phyloP scores from a whole-genome alignment of 2,888 invertebrate species.

The Pachliopta kotzebuea region DNA sequence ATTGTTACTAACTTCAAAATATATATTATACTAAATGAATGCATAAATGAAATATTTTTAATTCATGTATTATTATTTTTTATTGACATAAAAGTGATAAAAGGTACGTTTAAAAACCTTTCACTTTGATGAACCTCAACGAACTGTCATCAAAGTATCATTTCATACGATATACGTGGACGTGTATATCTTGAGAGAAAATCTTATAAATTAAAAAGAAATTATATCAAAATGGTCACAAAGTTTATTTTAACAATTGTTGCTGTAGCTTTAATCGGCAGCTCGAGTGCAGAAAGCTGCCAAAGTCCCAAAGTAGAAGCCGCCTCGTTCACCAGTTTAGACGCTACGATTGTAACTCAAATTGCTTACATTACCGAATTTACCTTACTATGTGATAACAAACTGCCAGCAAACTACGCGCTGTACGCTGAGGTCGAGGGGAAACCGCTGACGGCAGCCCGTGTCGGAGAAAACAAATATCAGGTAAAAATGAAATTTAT shows the following conservation, averaged over 20 bases:
- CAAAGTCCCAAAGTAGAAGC: conserved; percentile 85
- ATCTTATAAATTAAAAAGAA: conserved; percentile 29
- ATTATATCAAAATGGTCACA: conserved; percentile 69
- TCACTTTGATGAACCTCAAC: background rate
- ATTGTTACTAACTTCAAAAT: too few relatives aligned
- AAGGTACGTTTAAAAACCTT: conserved; percentile 12
- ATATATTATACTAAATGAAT: background rate
- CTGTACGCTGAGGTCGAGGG: conserved; percentile 95
- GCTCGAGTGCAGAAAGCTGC: conserved; percentile 57
- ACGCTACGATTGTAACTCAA: conserved; percentile 93
- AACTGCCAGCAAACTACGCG: conserved; percentile 82
- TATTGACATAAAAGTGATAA: conserved; percentile 18
- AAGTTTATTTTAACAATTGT: conserved; percentile 56
- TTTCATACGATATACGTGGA: conserved; percentile 34
- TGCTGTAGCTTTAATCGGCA: conserved; percentile 48
- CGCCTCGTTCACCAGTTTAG: conserved; percentile 93
- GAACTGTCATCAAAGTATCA: conserved; percentile 18
- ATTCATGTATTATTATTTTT: background rate
- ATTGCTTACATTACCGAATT: conserved; percentile 97
- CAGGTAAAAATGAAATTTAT: conserved; percentile 84
- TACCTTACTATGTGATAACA: conserved; percentile 88
- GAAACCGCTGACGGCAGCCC: conserved; percentile 90
- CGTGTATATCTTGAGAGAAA: conserved; percentile 43
- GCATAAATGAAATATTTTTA: background rate
- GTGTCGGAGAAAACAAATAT: conserved; percentile 88